A percentile compares a stretch with the other conserved stretches of the same genome.
Evolutionary conservation across 2,888 invertebrate genomes (phyloP).

Genomic region (Mimumesa dahlbomi): DNA sequence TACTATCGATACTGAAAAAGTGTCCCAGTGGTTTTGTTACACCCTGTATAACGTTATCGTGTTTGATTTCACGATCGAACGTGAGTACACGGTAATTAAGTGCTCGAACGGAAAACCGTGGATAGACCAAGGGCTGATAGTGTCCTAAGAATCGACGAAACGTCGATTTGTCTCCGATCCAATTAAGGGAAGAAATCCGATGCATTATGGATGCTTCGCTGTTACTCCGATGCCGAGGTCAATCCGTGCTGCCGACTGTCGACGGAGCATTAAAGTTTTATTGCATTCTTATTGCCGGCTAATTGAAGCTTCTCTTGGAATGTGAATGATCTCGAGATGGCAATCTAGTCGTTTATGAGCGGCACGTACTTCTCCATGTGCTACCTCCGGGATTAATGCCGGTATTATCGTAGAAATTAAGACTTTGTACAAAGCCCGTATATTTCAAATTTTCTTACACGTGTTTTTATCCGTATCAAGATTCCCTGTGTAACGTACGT

Average conservation of each 20-base stretch:
- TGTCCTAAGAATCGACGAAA: slow-evolving; percentile 51
- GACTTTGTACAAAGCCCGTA: slow-evolving; percentile 29
- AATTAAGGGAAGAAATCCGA: slow-evolving; percentile 69
- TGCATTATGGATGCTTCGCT: slow-evolving; percentile 71
- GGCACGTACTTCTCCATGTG: slow-evolving; percentile 17
- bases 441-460: not conserved
- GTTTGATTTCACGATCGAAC: not conserved
- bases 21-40: no score
- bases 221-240: slow-evolving; percentile 47
- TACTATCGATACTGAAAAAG: no score
- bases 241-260: slow-evolving; percentile 47
- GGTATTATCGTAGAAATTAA: slow-evolving; percentile 29
- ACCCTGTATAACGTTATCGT: no score
- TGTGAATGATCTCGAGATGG: slow-evolving; percentile 61
- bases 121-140: not conserved
- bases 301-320: slow-evolving; percentile 68
- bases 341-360: slow-evolving; percentile 37
- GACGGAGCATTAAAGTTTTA: slow-evolving; percentile 67
- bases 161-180: slow-evolving; percentile 62
- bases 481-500: no score
- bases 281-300: slow-evolving; percentile 70
- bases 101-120: not conserved
- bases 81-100: not conserved
- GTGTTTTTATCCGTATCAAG: not conserved
- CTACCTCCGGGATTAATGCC: slow-evolving; percentile 31